Base-by-base conservation (phyloP, 2,888 invertebrate species). In the Bimastos eiseni region DNA sequence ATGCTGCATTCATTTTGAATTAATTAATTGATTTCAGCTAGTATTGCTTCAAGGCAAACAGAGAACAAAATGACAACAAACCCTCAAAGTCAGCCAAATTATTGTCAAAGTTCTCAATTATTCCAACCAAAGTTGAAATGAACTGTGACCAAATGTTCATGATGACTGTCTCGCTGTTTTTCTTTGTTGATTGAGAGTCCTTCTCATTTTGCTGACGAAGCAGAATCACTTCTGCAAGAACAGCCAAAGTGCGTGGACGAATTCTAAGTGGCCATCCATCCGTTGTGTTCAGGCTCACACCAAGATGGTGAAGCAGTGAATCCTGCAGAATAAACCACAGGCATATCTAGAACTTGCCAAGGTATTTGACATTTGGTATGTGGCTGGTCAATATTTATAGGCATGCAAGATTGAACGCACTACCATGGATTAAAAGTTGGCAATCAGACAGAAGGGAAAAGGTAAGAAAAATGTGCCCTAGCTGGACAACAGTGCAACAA, bases 121-220 rank as follows among this genome's bases (percentile, higher is more conserved):
- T 97, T 94, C 98, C 97, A 13, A 97, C 97, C 91, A 99, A 96
- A 0, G 98, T 98, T 93, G 97, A 97, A 21, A 98, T 97, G 34
- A 98, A 96, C 94, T 98, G 96, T 94, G 97, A 97, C 98, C 98
- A 98, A 94, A 98, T 98, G 90, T 97, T 97, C 84, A 98, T 97
- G 93, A 98, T 98, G 41, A 97, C 97, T 49, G 97, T 97, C 96
- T 98, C 98, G 93, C 98, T 97, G 93, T 98, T 98, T 89, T 97
- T 97, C 91, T 97, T 97, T 41, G 97, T 96, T 94, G 97, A 97
- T 92, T 95, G 94, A 88, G 37, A 84, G 91, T 94, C 94, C 19
- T 94, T 92, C 91, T 95, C 94, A 97, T 96, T 93, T 93, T 95
- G 95, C 92, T 95, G 95, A 89, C 94, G 93, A 38, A 95, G 93